Base-by-base conservation (phyloP, 2,888 invertebrate genomes). In the Glyphotaelius pellucidus region DNA sequence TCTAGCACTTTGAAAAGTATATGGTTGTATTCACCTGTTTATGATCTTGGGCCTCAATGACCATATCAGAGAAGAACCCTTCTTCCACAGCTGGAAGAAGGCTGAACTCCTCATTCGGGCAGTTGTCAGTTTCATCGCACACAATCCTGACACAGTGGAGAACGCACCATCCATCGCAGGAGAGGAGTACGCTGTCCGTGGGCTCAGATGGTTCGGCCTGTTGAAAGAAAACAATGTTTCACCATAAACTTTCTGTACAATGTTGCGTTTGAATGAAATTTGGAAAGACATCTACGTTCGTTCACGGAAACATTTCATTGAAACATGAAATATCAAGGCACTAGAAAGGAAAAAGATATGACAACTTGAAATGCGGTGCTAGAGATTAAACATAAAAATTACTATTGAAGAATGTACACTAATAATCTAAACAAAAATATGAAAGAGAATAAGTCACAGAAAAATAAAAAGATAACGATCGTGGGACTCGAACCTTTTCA, bases 31-130 rank as follows among this genome's bases (percentile, higher is more conserved):
- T 89, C 94, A 96, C 96, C 95, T 96, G 95, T 94, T 96, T 96
- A 90, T 96, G 96, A 94, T 96, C 96, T 90, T 95, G 95, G 83
- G 96, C 95, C 87, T 94, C 95, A n/a, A 97, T 95, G 35, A 94
- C 94, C 92, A 97, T 94, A 95, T 97, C 97, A 92, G 96, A 96
- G 94, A 97, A 97, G 94, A 96, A 97, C 0, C 97, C 97, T 93
- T 97, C 97, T 93, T 97, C 96, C 90, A 97, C 95, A 79, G 97
- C 97, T 91, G 97, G 96, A n/a, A 96, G 94, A 92, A 97, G 96
- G n/a, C 96, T 96, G 94, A 97, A 97, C 14, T 97, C 96, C 81
- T 96, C 95, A 94, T 96, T 96, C 92, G 95, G 95, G 1, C 95
- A 95, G 81, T 95, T 95, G 1, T 95, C 95, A 90, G 95, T 95